Conservation (phyloP, 2,797 vertebrate genomes). For the Danio kyathit region DNA sequence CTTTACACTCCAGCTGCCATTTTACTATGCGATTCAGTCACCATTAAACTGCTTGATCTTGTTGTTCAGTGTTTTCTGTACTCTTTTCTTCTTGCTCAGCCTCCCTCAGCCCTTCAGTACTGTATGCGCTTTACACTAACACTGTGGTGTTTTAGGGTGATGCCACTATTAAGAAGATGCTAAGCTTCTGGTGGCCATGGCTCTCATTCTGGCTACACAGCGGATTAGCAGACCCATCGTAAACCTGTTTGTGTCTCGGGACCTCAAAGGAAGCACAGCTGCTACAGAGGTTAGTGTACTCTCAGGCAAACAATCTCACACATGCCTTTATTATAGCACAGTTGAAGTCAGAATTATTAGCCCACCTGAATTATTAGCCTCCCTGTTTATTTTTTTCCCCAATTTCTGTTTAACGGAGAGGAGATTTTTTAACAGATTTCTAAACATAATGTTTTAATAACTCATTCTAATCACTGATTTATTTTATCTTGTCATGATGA, state of each 20-base stretch:
- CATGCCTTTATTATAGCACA: background rate
- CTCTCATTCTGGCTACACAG: constrained; percentile 96
- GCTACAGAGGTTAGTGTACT: constrained; percentile 89
- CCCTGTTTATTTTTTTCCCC: too few species aligned
- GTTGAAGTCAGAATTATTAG: too few species aligned
- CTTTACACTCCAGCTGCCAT: background rate
- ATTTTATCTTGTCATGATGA: too few species aligned
- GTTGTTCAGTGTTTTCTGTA: background rate
- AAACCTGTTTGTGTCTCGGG: constrained; percentile 98
- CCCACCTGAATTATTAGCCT: too few species aligned
- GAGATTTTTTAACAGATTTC: too few species aligned
- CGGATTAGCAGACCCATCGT: constrained; percentile 97
- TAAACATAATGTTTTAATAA: too few species aligned
- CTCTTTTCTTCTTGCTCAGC: background rate
- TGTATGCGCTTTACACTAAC: background rate
- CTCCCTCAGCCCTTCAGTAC: background rate
- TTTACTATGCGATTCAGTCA: background rate
- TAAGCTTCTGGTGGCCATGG: constrained; percentile 99
- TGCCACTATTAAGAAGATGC: constrained; percentile 97
- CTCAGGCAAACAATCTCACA: background rate
- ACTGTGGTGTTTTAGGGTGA: constrained; percentile 84
- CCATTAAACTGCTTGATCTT: background rate
- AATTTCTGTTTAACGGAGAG: too few species aligned
- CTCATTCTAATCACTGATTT: too few species aligned
- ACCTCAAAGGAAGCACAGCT: constrained; percentile 90